phyloP scores from a whole-genome alignment of 2,113 vertebrate species.

The Emberiza fucata region DNA sequence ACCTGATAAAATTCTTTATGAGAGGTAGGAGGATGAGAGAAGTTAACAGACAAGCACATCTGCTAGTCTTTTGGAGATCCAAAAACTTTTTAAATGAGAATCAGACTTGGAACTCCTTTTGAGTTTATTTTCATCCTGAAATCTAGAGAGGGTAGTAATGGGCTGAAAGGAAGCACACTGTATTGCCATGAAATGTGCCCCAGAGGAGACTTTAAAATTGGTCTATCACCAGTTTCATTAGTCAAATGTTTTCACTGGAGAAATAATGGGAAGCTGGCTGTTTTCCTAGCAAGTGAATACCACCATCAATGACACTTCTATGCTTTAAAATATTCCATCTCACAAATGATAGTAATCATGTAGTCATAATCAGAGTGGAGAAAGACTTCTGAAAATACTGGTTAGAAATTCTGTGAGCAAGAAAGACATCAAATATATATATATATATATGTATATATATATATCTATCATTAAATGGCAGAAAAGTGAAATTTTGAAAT shows the following conservation, averaged over 20 bases:
- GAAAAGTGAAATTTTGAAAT: not conserved
- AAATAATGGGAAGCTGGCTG: not conserved
- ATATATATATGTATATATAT: not conserved
- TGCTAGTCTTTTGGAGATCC: conserved; percentile 17
- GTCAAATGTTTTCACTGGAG: not conserved
- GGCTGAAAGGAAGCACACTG: not conserved
- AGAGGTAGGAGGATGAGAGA: not conserved
- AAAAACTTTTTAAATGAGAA: conserved; percentile 3
- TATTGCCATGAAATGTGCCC: not conserved
- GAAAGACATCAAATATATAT: not conserved
- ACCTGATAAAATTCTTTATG: conserved; percentile 3
- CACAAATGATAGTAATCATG: not conserved
- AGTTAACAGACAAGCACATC: conserved; percentile 4
- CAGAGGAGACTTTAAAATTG: not conserved
- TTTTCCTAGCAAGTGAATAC: not conserved
- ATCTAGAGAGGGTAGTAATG: not conserved
- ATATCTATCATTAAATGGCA: not conserved
- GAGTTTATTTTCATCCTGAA: conserved; percentile 24
- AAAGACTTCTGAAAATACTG: not conserved
- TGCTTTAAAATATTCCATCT: not conserved
- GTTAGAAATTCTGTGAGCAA: not conserved
- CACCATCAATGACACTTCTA: not conserved
- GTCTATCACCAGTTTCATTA: conserved; percentile 3
- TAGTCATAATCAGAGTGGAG: not conserved
- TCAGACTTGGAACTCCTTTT: conserved; percentile 8